phyloP scores from a whole-genome alignment of 2,888 invertebrate species.

The Neria commutata region DNA sequence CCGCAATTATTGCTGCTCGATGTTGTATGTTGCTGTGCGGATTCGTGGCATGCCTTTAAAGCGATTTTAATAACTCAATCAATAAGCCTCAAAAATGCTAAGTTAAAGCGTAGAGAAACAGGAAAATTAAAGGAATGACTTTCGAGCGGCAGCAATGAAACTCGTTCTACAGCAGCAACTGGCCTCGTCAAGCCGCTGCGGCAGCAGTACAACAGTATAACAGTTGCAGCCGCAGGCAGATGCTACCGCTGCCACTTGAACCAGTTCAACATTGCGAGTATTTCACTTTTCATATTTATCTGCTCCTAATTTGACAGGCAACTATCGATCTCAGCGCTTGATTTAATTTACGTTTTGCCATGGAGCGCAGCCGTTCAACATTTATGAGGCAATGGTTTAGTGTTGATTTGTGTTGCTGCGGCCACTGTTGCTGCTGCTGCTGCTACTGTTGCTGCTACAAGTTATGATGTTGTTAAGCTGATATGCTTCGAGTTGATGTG shows the following conservation, averaged over 20 bases:
- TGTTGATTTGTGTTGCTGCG: not conserved
- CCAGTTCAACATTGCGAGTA: not conserved
- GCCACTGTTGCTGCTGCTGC: not conserved
- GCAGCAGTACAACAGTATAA: not conserved
- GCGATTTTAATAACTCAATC: conserved; percentile 51
- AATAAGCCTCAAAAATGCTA: conserved; percentile 48
- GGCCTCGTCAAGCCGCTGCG: too few relatives aligned
- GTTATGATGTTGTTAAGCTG: too few relatives aligned
- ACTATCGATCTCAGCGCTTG: conserved; percentile 3
- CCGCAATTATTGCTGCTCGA: not conserved
- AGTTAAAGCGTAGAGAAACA: conserved; percentile 15
- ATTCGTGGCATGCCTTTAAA: conserved; percentile 41
- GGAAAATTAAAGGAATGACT: conserved; percentile 18
- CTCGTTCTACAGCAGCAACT: too few relatives aligned
- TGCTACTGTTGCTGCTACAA: not conserved
- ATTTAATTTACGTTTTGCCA: not conserved
- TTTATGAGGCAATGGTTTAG: not conserved
- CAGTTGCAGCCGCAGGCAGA: not conserved
- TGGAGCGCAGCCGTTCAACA: not conserved
- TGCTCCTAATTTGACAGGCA: conserved; percentile 2
- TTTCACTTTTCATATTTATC: conserved; percentile 1
- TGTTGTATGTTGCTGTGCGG: not conserved
- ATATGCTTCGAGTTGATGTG: too few relatives aligned
- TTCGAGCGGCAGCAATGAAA: not conserved
- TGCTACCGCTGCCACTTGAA: not conserved